A percentile compares a stretch with the other conserved stretches of the same genome.
phyloP scores from a whole-genome alignment of 1,140 invertebrate species.

The Zaprionus africanus region DNA sequence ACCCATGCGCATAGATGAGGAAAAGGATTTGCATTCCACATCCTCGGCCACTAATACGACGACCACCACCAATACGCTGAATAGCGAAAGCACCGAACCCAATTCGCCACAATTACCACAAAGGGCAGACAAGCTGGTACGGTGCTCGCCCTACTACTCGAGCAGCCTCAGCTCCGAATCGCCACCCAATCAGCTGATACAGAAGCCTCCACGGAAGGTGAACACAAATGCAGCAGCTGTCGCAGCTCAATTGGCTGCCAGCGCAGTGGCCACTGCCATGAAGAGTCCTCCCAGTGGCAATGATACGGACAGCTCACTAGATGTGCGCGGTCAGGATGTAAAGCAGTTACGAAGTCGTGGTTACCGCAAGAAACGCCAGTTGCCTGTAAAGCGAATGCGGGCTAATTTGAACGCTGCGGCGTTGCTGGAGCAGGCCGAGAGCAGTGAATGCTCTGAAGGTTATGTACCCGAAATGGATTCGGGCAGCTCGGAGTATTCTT shows the following conservation, averaged over 20 bases:
- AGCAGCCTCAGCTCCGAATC: conserved; percentile 89
- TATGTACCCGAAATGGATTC: conserved; percentile 89
- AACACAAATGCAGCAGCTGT: conserved; percentile 82
- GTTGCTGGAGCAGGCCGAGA: conserved; percentile 86
- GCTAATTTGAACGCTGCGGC: conserved; percentile 85
- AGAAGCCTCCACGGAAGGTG: conserved; percentile 86
- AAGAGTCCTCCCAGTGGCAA: conserved; percentile 89
- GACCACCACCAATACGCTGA: conserved; percentile 76
- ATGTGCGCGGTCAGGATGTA: conserved; percentile 86
- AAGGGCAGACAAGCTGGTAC: conserved; percentile 86
- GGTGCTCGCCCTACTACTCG: conserved; percentile 89
- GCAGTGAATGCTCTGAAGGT: conserved; percentile 88
- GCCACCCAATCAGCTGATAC: conserved; percentile 87
- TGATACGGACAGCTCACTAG: conserved; percentile 88
- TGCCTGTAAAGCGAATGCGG: conserved; percentile 86
- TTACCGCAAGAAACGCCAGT: conserved; percentile 87
- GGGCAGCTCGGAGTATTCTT: conserved; percentile 87
- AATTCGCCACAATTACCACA: conserved; percentile 83
- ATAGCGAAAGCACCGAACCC: conserved; percentile 80
- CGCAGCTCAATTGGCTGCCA: conserved; percentile 47
- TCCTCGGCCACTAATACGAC: conserved; percentile 76
- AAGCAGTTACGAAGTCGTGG: conserved; percentile 86
- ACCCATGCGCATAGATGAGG: conserved; percentile 75
- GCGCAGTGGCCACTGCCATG: conserved; percentile 80
- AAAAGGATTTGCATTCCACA: conserved; percentile 65